phyloP scores from a whole-genome alignment of 2,888 invertebrate genomes.

The Desoria tigrina region DNA sequence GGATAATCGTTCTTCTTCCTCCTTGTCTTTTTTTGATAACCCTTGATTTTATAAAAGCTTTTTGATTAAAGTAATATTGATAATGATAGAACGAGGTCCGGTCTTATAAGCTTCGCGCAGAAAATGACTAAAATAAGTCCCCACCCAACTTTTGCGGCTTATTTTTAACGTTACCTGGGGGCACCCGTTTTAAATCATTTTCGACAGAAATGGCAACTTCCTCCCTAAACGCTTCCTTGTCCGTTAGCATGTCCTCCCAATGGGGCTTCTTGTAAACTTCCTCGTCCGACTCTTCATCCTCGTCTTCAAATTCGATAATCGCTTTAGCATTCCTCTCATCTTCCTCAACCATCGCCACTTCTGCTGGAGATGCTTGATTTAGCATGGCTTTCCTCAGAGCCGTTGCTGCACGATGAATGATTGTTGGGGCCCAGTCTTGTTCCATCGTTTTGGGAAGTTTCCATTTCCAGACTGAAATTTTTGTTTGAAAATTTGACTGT shows the following conservation, averaged over 20 bases:
- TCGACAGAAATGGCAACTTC: constrained; percentile 16
- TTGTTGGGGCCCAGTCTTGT: constrained; percentile 31
- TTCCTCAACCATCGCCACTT: constrained; percentile 34
- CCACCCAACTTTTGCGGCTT: too few species aligned
- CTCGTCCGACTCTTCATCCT: constrained; percentile 23
- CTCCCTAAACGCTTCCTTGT: constrained; percentile 19
- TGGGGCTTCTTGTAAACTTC: constrained; percentile 25
- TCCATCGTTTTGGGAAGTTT: constrained; percentile 28
- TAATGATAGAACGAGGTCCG: too few species aligned
- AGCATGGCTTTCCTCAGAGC: constrained; percentile 29
- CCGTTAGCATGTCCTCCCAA: constrained; percentile 34
- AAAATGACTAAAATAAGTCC: too few species aligned
- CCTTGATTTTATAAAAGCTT: neutral
- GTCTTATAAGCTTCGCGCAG: too few species aligned
- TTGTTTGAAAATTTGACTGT: too few species aligned
- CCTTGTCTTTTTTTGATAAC: constrained; percentile 9
- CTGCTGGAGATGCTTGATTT: constrained; percentile 25
- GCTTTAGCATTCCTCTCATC: constrained; percentile 11
- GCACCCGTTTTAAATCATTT: constrained; percentile 10
- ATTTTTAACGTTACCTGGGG: constrained; percentile 5
- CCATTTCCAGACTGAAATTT: constrained; percentile 24
- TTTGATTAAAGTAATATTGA: too few species aligned
- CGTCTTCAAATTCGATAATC: neutral
- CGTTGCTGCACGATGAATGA: constrained; percentile 18
- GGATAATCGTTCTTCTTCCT: constrained; percentile 12